Base-by-base conservation (phyloP, 2,888 invertebrate genomes). In the Acanthopleura granulata region DNA sequence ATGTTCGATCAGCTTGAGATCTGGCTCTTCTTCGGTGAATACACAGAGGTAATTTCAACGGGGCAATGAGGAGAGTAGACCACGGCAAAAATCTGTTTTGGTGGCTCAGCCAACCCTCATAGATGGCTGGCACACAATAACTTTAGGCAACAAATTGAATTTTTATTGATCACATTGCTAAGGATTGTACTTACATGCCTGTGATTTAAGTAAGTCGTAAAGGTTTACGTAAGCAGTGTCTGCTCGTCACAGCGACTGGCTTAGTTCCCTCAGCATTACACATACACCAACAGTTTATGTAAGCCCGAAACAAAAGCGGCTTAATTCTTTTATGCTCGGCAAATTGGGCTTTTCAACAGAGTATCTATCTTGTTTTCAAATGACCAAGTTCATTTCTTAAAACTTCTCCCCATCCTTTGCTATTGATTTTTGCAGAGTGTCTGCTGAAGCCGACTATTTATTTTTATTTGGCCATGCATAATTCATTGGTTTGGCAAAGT, bases 401-500 rank as follows among this genome's bases (percentile, higher is more conserved):
- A 57, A 57, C 18, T 22, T 18, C 57, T 57, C n/a, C 57, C 57
- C 57, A 40, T 40, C 57, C 57, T 22, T 57, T 57, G 22, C 22
- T 57, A 57, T 57, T 57, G 57, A 57, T 57, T 57, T 57, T 57
- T 57, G 57, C 57, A 57, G 57, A 57, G 57, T 57, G 57, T 57
- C 57, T 57, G 57, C 57, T 57, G 22, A 22, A 57, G 57, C 57
- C n/a, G 57, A n/a, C 57, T 57, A 57, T 57, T 57, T 57, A 57
- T 57, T 57, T 57, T 57, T 57, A 57, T 57, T 57, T 57, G n/a
- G n/a, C 57, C 57, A 57, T 57, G 57, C 57, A 57, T 57, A 57
- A 57, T 57, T 57, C 57, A 57, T 57, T 57, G 57, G 57, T 57
- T 57, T 57, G 57, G n/a, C 57, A 57, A 57, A 57, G 57, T 57